phyloP scores from a whole-genome alignment of 35 echinoderm and acorn worm genomes.

The Ophiothrix spiculata region DNA sequence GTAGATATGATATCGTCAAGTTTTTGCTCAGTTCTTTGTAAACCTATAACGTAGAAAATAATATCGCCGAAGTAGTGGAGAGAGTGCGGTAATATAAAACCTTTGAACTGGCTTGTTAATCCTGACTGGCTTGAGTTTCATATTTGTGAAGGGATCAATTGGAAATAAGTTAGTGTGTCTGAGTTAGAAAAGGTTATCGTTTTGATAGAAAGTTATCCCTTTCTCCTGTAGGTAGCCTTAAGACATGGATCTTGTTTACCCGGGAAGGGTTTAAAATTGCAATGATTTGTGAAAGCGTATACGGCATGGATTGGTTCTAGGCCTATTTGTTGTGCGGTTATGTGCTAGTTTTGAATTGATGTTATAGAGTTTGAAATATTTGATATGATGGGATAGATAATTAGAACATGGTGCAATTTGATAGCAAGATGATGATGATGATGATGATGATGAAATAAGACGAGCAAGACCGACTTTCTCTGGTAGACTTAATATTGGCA shows the following conservation, averaged over 20 bases:
- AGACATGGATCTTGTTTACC: constrained; percentile 9
- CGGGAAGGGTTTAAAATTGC: not conserved
- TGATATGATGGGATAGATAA: not conserved
- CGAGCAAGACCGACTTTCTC: not conserved
- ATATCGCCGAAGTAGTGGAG: not conserved
- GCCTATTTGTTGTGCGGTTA: not conserved
- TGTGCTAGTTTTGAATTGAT: not conserved
- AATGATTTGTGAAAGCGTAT: not conserved
- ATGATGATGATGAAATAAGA: not conserved
- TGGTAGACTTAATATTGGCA: not conserved
- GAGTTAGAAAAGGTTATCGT: not conserved
- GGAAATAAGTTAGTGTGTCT: constrained; percentile 1
- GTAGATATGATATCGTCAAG: not conserved
- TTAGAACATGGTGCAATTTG: not conserved
- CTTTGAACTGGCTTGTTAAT: constrained; percentile 12
- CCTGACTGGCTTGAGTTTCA: not conserved
- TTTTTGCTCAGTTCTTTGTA: not conserved
- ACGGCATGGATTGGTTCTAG: not conserved
- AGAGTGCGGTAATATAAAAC: constrained; percentile 11
- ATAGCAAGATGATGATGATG: not conserved
- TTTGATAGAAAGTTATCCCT: constrained; percentile 3
- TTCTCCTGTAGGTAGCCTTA: not conserved
- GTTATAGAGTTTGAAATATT: not conserved
- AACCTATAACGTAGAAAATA: not conserved
- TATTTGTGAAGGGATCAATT: not conserved